Evolutionary conservation across 2,888 invertebrate genomes (phyloP), one percentile per base, ranked within the genome.

Genomic region (Neocrepidodera transversa): DNA sequence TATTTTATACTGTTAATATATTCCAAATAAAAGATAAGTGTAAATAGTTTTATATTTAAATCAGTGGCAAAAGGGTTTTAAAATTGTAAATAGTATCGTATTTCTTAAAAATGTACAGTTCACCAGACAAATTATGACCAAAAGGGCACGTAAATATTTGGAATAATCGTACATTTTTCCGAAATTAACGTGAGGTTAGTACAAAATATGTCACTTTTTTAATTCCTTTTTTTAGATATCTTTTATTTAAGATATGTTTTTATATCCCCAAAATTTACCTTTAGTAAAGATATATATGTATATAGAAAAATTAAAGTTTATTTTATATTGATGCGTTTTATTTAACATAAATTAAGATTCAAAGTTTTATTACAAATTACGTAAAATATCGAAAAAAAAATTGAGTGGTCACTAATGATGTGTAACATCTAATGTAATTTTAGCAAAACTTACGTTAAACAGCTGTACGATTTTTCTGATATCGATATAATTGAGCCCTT

Each of bases 121-220:
- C 23, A 23, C 23, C 6, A n/a, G n/a, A n/a, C n/a, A n/a, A n/a
- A n/a, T n/a, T n/a, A n/a, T n/a, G n/a, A n/a, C n/a, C n/a, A n/a
- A n/a, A n/a, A n/a, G 5, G 4, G 5, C 17, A 7, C n/a, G n/a
- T n/a, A n/a, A n/a, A n/a, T n/a, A n/a, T n/a, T n/a, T 30, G 8
- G 32, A 11, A 13, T 18, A 18, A 11, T n/a, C 23, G 11, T 52
- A 50, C 51, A 59, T 64, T 63, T 58, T 65, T 68, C 66, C 64
- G 65, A 67, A 64, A 61, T 70, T 69, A 71, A 70, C 72, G 71
- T 68, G 58, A 68, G 65, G 65, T 68, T 71, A 74, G 72, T 74
- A 74, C 74, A 74, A 74, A 73, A 70, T 63, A 66, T 58, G 65
- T 68, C 68, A 68, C 68, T 71, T 68, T 71, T 71, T 66, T 62